Conservation (phyloP, 2,113 vertebrate genomes). For the Trematomus loennbergii region DNA sequence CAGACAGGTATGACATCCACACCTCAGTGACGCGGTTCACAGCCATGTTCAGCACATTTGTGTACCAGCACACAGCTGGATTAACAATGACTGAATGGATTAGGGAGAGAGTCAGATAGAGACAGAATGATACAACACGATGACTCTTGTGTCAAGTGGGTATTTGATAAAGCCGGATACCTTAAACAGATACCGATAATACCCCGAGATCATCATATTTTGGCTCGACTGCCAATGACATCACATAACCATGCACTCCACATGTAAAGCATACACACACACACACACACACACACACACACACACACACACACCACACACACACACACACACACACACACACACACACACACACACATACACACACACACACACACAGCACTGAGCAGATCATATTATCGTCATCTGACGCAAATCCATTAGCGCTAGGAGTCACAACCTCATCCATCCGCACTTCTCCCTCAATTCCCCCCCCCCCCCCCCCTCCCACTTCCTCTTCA, state of each 20-base stretch:
- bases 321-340: not conserved
- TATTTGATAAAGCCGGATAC: slow-evolving; percentile 71
- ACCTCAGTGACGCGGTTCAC: slow-evolving; percentile 41
- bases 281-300: not conserved
- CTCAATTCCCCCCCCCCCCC: slow-evolving; percentile 22
- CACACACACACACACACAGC: not conserved
- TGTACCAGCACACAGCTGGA: slow-evolving; percentile 62
- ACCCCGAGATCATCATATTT: slow-evolving; percentile 58
- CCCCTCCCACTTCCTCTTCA: slow-evolving; percentile 31
- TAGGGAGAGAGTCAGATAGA: slow-evolving; percentile 40
- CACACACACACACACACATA: not conserved
- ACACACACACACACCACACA: slow-evolving; percentile 3
- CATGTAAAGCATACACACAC: not conserved
- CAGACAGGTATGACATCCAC: slow-evolving; percentile 51
- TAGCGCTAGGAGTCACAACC: slow-evolving; percentile 32
- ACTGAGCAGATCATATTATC: slow-evolving; percentile 40
- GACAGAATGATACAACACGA: slow-evolving; percentile 51
- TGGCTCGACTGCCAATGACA: slow-evolving; percentile 44
- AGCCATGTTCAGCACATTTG: slow-evolving; percentile 48
- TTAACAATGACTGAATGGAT: slow-evolving; percentile 74
- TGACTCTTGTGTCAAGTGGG: slow-evolving; percentile 61
- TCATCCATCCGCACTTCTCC: slow-evolving; percentile 27
- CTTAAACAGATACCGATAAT: slow-evolving; percentile 65
- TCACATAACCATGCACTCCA: slow-evolving; percentile 35
- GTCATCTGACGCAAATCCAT: slow-evolving; percentile 60